A percentile compares a stretch with the other conserved stretches of the same genome.
Conservation (phyloP, 1,140 invertebrate species). For the Drosophila tropicalis region DNA sequence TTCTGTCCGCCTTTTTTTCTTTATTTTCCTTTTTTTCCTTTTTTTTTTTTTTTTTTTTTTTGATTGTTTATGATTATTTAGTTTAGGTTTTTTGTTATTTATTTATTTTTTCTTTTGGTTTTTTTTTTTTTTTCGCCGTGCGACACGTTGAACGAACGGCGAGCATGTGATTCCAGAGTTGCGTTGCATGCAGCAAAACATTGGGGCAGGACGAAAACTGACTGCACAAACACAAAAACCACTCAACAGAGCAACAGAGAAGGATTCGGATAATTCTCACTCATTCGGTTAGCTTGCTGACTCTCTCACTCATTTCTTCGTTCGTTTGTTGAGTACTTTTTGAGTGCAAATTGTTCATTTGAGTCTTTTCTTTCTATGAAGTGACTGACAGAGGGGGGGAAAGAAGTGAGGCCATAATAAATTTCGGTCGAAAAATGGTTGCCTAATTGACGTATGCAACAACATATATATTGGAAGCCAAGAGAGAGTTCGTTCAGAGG, state of each 20-base stretch:
- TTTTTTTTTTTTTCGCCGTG: constrained; percentile 26
- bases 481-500: neutral
- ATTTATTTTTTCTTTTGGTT: too few species aligned
- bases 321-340: constrained; percentile 3
- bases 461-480: constrained; percentile 26
- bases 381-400: neutral
- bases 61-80: constrained; percentile 15
- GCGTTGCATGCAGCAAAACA: constrained; percentile 31
- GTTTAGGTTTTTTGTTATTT: constrained; percentile 9
- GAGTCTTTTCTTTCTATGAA: neutral
- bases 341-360: constrained; percentile 2
- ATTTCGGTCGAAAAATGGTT: constrained; percentile 34
- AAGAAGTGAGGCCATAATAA: constrained; percentile 35
- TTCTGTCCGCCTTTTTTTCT: neutral
- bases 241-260: constrained; percentile 18
- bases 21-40: constrained; percentile 10
- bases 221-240: constrained; percentile 56
- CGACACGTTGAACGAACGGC: constrained; percentile 67
- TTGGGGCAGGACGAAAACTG: constrained; percentile 48
- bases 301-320: neutral
- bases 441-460: constrained; percentile 70
- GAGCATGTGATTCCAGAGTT: constrained; percentile 65
- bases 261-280: neutral
- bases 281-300: constrained; percentile 4
- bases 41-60: neutral